Evolutionary conservation across 1,140 invertebrate genomes (phyloP).

Genomic region (Platorchestia sp.): DNA sequence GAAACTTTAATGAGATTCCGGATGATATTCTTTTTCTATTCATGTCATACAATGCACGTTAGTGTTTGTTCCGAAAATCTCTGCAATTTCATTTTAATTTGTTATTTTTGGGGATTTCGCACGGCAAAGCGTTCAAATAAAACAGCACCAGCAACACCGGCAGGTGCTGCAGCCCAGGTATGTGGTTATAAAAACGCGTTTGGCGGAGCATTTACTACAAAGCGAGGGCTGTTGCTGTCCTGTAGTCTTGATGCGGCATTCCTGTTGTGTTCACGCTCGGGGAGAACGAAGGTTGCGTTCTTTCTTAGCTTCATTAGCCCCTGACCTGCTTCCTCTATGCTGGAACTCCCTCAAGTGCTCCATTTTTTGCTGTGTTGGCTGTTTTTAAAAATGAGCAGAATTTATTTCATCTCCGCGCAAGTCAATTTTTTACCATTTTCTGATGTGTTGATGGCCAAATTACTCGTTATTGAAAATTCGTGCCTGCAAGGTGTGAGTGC

Average conservation of each 20-base stretch:
- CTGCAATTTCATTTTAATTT: too few species aligned
- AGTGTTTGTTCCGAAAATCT: too few species aligned
- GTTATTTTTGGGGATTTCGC: too few species aligned
- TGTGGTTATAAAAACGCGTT: background rate
- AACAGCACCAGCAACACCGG: too few species aligned
- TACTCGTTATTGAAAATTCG: background rate
- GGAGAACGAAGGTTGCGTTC: background rate
- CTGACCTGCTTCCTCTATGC: background rate
- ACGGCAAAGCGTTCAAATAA: background rate
- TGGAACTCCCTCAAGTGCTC: background rate
- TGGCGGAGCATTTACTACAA: background rate
- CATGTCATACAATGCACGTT: too few species aligned
- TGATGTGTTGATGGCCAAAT: background rate
- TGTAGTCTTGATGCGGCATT: too few species aligned
- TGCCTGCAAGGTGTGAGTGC: background rate
- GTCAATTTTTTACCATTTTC: background rate
- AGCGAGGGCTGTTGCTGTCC: too few species aligned
- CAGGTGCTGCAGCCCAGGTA: background rate
- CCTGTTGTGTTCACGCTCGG: background rate
- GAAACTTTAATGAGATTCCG: too few species aligned
- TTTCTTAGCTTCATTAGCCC: background rate
- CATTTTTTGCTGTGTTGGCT: background rate
- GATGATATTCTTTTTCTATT: too few species aligned
- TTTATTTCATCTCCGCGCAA: background rate
- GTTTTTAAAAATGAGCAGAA: background rate